Evolutionary conservation across 2,797 vertebrate species (phyloP).

Genomic region (Parauchenoglanis punctatus): DNA sequence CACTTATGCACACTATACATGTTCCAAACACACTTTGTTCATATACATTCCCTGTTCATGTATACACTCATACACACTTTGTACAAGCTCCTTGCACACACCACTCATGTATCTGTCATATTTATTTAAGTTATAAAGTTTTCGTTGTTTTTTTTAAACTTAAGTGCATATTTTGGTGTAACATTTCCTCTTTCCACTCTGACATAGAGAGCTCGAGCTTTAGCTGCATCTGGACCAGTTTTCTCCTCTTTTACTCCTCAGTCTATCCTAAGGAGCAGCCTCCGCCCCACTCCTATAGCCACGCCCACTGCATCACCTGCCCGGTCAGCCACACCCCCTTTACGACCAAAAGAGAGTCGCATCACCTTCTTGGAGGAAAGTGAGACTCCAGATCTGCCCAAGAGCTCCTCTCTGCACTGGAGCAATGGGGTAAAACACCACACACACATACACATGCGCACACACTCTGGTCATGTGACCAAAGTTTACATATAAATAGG

Average conservation of each 20-base stretch:
- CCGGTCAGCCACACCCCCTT: constrained; percentile 85
- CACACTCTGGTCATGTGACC: not conserved
- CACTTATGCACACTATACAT: not conserved
- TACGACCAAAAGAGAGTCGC: constrained; percentile 84
- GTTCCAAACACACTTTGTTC: not conserved
- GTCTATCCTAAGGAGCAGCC: constrained; percentile 90
- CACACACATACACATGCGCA: not conserved
- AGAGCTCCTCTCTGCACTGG: constrained; percentile 71
- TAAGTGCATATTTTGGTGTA: too few species aligned
- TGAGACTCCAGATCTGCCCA: constrained; percentile 63
- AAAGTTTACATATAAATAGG: not conserved
- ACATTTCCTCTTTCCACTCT: not conserved
- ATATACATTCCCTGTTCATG: not conserved
- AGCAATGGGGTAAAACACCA: constrained; percentile 77
- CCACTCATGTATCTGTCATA: not conserved
- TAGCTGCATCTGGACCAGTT: constrained; percentile 80
- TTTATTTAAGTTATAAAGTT: not conserved
- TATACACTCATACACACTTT: not conserved
- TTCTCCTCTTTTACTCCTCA: constrained; percentile 89
- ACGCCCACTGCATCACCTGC: constrained; percentile 90
- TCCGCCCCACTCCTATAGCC: constrained; percentile 85
- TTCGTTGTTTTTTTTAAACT: not conserved
- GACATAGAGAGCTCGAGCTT: constrained; percentile 85
- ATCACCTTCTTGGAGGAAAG: constrained; percentile 87
- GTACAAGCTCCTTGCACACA: not conserved